A percentile compares a stretch with the other conserved stretches of the same genome.
These are phyloP conservation scores for Holacanthus passer DNA, from an alignment of 2,113 vertebrate species.

Conservation along the genomic window DNA sequence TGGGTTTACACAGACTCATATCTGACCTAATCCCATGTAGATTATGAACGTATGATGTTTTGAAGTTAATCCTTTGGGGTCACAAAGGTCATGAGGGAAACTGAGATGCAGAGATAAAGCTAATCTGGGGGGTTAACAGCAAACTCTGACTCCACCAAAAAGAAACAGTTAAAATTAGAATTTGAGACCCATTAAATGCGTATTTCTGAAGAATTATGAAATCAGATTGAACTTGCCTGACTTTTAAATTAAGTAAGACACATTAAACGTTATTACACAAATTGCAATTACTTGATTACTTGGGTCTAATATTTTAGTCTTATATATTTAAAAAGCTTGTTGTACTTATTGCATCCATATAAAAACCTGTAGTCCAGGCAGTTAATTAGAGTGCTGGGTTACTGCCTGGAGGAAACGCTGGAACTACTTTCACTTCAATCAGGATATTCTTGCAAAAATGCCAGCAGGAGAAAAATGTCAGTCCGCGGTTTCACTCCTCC, in stretches of 20 bases:
- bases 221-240: neutral
- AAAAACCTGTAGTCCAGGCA: neutral
- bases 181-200: neutral
- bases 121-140: neutral
- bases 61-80: constrained; percentile 3
- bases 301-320: neutral
- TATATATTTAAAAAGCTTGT: neutral
- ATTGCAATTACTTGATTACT: neutral
- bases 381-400: constrained; percentile 21
- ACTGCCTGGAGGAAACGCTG: constrained; percentile 32
- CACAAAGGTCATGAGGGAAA: constrained; percentile 19
- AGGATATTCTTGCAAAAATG: constrained; percentile 31
- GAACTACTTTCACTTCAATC: constrained; percentile 2
- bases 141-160: constrained; percentile 10
- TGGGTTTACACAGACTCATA: constrained; percentile 9
- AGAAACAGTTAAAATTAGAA: neutral
- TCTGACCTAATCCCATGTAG: constrained; percentile 14
- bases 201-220: neutral
- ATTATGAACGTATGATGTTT: constrained; percentile 16
- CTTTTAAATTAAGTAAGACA: neutral
- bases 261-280: neutral
- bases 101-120: constrained; percentile 8
- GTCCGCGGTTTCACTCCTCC: constrained; percentile 10
- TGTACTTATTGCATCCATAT: neutral
- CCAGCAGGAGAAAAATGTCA: constrained; percentile 17